Base-by-base conservation (phyloP, 2,888 invertebrate genomes). In the Alentia gelatinosa region DNA sequence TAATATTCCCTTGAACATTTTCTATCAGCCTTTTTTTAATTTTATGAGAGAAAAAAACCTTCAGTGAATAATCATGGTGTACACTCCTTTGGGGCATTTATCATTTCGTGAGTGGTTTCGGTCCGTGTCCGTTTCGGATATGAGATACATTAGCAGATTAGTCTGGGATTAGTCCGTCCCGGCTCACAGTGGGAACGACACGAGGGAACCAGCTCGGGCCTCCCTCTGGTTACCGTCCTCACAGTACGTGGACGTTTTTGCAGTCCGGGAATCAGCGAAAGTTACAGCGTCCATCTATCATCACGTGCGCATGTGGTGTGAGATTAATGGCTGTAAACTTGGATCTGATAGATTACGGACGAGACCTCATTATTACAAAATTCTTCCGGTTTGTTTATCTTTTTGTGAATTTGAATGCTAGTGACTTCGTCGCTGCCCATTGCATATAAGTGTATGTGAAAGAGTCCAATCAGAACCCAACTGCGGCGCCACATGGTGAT, bases 91-190 rank as follows among this genome's bases (percentile, higher is more conserved):
- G 63, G 68, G 26, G 68, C 33, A 68, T 19, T 79, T 39, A 79
- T n/a, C 79, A 79, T 79, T 37, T 79, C 79, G 79, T 79, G 79
- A 79, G 79, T 79, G 79, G 37, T 79, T 23, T n/a, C 19, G 39
- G n/a, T 37, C 5, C 39, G 19, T 35, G 79, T 9, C 79, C 39
- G 79, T 79, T 79, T 39, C 79, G 79, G 79, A 15, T 35, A 37
- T 79, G 39, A 79, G 79, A 39, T 39, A 79, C 79, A 79, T 79
- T 79, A 79, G 79, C 79, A 79, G 79, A 79, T 79, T 79, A 79
- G 79, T 35, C 39, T 79, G 79, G 79, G 79, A 79, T 79, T 79
- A 35, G 79, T 39, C 79, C 79, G 79, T 79, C 79, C 79, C 79
- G 79, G 39, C 79, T 79, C 79, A 79, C 39, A 79, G 37, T 39